Percentiles rank a stretch among this genome's conserved stretches.
Conservation (phyloP, 2,797 vertebrate species). For the Pseudochromis fuscus region DNA sequence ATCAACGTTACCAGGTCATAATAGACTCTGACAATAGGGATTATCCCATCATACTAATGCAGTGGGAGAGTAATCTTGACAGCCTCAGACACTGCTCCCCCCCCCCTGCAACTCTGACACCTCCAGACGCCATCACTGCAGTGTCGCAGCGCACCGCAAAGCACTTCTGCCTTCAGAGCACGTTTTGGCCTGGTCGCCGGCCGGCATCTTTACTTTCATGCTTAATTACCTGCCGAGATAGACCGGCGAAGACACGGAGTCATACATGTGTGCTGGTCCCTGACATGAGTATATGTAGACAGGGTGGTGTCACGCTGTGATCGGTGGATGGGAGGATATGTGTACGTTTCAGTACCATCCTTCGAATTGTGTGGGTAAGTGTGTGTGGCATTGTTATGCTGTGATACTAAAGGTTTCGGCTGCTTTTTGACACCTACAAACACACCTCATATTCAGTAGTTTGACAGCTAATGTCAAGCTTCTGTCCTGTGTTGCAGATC, state of each 20-base stretch:
- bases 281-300: constrained; percentile 67
- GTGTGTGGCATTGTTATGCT: constrained; percentile 8
- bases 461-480: constrained; percentile 30
- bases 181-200: constrained; percentile 67
- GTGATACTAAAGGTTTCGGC: constrained; percentile 20
- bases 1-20: constrained; percentile 72
- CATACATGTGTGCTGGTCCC: constrained; percentile 64
- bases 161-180: constrained; percentile 78
- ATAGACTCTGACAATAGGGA: constrained; percentile 75
- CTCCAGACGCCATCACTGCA: constrained; percentile 47
- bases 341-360: background rate
- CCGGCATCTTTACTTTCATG: constrained; percentile 80
- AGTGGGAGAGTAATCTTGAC: constrained; percentile 70
- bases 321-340: background rate
- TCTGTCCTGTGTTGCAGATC: no score
- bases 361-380: constrained; percentile 3
- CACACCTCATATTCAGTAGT: background rate
- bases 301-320: constrained; percentile 7
- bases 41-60: constrained; percentile 77
- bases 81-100: constrained; percentile 51
- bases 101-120: no score
- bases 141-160: constrained; percentile 66
- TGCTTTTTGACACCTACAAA: background rate
- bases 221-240: constrained; percentile 84
- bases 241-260: constrained; percentile 65